Base-by-base conservation (phyloP, 1,140 invertebrate genomes). In the Brachionus asplanchnoidis region DNA sequence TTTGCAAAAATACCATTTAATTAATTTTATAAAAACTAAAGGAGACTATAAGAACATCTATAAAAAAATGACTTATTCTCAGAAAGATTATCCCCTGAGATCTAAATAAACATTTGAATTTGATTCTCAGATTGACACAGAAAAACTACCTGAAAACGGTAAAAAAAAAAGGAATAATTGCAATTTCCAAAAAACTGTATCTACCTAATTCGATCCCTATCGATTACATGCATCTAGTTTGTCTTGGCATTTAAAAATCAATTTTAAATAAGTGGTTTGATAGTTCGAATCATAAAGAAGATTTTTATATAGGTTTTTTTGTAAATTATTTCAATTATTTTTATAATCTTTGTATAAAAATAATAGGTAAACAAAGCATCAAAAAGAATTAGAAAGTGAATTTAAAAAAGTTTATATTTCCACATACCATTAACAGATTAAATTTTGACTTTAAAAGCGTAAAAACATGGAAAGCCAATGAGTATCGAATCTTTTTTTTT, bases 211-310 rank as follows among this genome's bases (percentile, higher is more conserved):
- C 68, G 40, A 73, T 73, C 7, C 68, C 68, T 12, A 73, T 73
- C 12, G 68, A 73, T 73, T 73, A 73, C 12, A 73, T 73, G 68
- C 68, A 73, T 73, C 40, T 73, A 42, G 68, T 73, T 73, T 73
- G 68, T 73, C 20, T 73, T 32, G 68, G 68, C n/a, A 73, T 73
- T 36, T 73, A 36, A 8, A 73, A 73, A 20, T 73, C 68, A 40
- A 73, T 73, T 20, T 40, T 73, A 73, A 73, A 40, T 42, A n/a
- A 73, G 0, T 73, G 68, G 68, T 73, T 73, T 73, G 68, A 73
- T 73, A 23, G n/a, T n/a, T 12, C 12, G 14, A 40, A 40, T 73
- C 12, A 28, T 68, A 2, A 68, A 68, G 6, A 26, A 26, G 65
- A 68, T 14, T 68, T 68, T 68, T 68, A 68, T 68, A 23, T 68